Evolutionary conservation across 92 coral and sea anemone genomes (phyloP), one percentile per base, ranked within the genome.

Genomic region (Parazoanthus swiftii): DNA sequence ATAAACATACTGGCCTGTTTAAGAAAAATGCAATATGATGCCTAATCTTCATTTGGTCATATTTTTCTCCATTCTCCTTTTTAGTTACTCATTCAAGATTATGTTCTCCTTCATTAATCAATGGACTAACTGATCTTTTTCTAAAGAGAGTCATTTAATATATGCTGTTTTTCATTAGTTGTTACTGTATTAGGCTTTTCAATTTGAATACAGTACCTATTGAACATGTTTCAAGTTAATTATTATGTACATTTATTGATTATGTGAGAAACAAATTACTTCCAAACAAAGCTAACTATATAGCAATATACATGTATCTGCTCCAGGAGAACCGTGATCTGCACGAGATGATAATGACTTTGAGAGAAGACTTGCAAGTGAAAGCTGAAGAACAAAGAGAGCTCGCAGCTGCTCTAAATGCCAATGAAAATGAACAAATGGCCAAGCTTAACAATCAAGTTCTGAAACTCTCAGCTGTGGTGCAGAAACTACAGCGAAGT

Each of bases 311-410:
- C 33, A 29, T 11, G 66, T 85, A 73, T 21, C 65, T 65, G 16
- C 8, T 29, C 5, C 86, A 97, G 99, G 96, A 94, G 90, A 97
- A 97, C 80, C 81, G 86, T 3, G 99, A 97, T 54, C 99, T 97
- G 76, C 93, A 92, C 90, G 98, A 95, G 37, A 79, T 95, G 78
- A 93, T 97, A 42, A 81, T 94, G 79, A 89, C 93, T 3, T 81
- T 91, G 46, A 88, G 88, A 89, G 94, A 93, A 10, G 97, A 95
- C 65, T 85, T 93, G 37, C 84, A 88, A 11, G 90, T 91, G 80
- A 86, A 82, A 80, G 37, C 48, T 23, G 89, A 76, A 15, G 94
- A 93, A 63, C 76, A 90, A 8, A 93, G 91, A 33, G 95, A 95
- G 77, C 89, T 96, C 0, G 76, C 92, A 80, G 82, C 33, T 50